phyloP scores from a whole-genome alignment of 2,113 vertebrate genomes.

The Podocnemis expansa region DNA sequence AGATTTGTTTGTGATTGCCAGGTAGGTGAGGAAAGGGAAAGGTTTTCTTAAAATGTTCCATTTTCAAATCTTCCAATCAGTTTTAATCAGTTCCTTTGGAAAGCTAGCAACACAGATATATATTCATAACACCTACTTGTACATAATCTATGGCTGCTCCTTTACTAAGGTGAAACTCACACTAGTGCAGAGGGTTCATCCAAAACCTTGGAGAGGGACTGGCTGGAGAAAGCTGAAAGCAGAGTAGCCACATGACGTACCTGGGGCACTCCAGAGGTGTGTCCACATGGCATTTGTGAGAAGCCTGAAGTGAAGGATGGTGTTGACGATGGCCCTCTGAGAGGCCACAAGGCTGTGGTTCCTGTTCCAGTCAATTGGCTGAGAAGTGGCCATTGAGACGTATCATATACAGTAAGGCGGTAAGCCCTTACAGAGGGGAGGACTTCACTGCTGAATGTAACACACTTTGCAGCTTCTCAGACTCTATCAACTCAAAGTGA shows the following conservation, averaged over 20 bases:
- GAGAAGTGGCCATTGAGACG: neutral
- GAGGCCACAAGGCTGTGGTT: neutral
- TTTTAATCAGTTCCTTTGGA: neutral
- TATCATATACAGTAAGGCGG: neutral
- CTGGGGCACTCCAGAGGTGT: neutral
- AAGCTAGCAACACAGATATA: neutral
- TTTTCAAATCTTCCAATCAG: neutral
- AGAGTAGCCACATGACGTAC: neutral
- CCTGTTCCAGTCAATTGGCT: neutral
- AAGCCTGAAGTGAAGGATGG: fast-evolving
- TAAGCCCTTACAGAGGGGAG: neutral
- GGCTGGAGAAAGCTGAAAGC: neutral
- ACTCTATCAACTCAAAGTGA: neutral
- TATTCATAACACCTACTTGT: neutral
- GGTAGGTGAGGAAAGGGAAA: neutral
- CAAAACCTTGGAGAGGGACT: neutral
- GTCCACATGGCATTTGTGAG: neutral
- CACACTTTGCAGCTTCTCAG: neutral
- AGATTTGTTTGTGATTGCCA: neutral
- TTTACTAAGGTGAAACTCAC: neutral
- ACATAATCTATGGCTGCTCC: neutral
- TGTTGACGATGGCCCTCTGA: neutral
- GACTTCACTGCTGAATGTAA: neutral
- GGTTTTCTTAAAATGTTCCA: neutral
- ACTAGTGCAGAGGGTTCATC: neutral